Base-by-base conservation (phyloP, 2,797 vertebrate genomes). In the Scolopax bukidnonensis region DNA sequence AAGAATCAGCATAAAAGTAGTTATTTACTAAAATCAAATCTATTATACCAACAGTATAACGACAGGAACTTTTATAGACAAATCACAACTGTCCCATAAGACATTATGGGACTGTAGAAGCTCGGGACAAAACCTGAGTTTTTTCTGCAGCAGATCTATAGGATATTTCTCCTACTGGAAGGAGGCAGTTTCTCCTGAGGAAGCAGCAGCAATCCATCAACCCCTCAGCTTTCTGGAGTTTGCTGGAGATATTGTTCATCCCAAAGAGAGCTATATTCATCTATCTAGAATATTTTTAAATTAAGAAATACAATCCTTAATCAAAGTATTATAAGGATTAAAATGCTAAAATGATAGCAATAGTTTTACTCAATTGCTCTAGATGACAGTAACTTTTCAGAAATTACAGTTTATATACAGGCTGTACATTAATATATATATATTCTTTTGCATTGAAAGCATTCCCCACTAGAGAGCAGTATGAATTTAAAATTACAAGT, bases 401-500 rank as follows among this genome's bases (percentile, higher is more conserved):
- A 80, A 90, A 60, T 45, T 20, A 11, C 6, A 2, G 15, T 17
- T 77, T 33, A 61, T 65, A 65, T 14, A 51, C 6, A 17, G 32
- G 4, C 21, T 83, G 41, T 48, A 40, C 14, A n/a, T 63, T 18
- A 76, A 47, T 27, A 79, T 27, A 36, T 36, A 36, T 50, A 73
- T 61, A 61, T 25, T 47, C 36, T 36, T 96, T 75, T 97, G 96
- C 93, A 95, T 7, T 97, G 90, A 98, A 91, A 87, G 64, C 38
- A 91, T 94, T 97, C 97, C 75, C 98, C 98, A 98, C 98, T 98
- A 98, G 98, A 98, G 98, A 94, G 98, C 98, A 98, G 96, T 92
- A 90, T 96, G 70, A 97, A 98, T 97, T 98, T 97, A 98, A 97
- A 97, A 92, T 98, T 97, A 93, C 87, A 95, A 89, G 30, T 43